A percentile compares a stretch with the other conserved stretches of the same genome.
These are phyloP conservation scores for Blastobasis lacticolella DNA, from an alignment of 2,888 invertebrate species.

Conservation along the genomic window DNA sequence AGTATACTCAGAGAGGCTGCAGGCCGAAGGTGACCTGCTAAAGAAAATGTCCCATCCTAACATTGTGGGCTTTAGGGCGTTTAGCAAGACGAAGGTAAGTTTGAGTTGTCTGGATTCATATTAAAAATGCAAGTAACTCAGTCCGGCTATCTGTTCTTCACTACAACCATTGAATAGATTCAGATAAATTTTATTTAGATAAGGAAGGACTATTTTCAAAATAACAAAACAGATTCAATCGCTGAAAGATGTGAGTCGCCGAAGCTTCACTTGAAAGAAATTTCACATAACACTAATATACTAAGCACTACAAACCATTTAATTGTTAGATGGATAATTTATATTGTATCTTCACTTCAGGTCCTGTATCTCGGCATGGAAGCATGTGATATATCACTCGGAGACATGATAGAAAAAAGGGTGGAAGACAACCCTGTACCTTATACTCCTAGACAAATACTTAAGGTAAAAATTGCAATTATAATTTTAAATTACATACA, in stretches of 20 bases:
- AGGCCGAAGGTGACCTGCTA: constrained; percentile 82
- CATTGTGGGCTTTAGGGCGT: constrained; percentile 83
- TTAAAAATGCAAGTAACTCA: too few relatives aligned
- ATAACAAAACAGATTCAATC: too few relatives aligned
- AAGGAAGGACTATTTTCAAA: too few relatives aligned
- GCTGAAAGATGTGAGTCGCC: too few relatives aligned
- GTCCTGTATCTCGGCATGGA: constrained; percentile 85
- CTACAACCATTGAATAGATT: too few relatives aligned
- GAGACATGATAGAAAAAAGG: constrained; percentile 82
- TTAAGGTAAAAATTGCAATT: constrained; percentile 52
- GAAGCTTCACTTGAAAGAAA: too few relatives aligned
- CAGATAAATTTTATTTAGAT: too few relatives aligned
- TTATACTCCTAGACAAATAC: constrained; percentile 76
- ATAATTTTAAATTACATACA: not conserved
- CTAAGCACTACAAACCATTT: too few relatives aligned
- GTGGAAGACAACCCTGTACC: constrained; percentile 72
- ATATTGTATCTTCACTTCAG: not conserved
- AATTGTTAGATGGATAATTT: too few relatives aligned
- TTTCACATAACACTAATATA: too few relatives aligned
- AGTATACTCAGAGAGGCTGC: constrained; percentile 72
- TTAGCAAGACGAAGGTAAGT: constrained; percentile 49
- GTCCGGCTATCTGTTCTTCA: too few relatives aligned
- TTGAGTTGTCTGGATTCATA: not conserved
- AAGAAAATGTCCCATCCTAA: constrained; percentile 83
- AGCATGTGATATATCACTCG: constrained; percentile 81